A percentile compares a stretch with the other conserved stretches of the same genome.
Evolutionary conservation across 2,888 invertebrate genomes (phyloP).

Genomic region (Caenorhabditis sulstoni): DNA sequence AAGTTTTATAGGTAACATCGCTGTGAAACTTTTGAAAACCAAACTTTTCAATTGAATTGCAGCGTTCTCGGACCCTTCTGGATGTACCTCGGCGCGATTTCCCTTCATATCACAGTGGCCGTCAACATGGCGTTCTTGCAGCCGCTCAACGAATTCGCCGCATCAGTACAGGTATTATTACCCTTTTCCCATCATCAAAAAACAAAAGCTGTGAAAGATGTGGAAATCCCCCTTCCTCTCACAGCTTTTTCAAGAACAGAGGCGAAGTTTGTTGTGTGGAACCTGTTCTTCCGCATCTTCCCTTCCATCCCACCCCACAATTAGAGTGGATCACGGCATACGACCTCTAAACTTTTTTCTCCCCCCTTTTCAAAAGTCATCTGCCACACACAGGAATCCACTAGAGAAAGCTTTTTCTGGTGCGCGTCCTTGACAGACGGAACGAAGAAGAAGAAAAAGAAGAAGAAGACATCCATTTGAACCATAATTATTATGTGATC

Average conservation of each 20-base stretch:
- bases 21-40: neutral
- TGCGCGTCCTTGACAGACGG: conserved; percentile 29
- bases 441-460: too few relatives aligned
- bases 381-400: neutral
- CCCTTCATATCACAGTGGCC: conserved; percentile 78
- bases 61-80: conserved; percentile 78
- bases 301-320: too few relatives aligned
- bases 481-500: conserved; percentile 41
- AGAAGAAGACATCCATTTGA: conserved; percentile 8
- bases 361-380: conserved; percentile 13
- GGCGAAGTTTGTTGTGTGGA: neutral
- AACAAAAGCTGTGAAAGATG: conserved; percentile 4
- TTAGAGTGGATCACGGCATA: conserved; percentile 37
- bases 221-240: neutral
- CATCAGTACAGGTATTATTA: conserved; percentile 30
- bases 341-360: conserved; percentile 59
- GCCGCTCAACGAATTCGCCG: conserved; percentile 55
- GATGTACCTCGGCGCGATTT: conserved; percentile 79
- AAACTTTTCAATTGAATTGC: conserved; percentile 6
- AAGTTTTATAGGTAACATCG: conserved; percentile 60
- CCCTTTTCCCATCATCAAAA: neutral
- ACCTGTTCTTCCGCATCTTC: conserved; percentile 23
- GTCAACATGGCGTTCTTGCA: conserved; percentile 76
- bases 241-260: conserved; percentile 13
- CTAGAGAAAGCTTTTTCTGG: conserved; percentile 37